Conservation (phyloP, 2,113 vertebrate species). For the Pangasianodon hypophthalmus region DNA sequence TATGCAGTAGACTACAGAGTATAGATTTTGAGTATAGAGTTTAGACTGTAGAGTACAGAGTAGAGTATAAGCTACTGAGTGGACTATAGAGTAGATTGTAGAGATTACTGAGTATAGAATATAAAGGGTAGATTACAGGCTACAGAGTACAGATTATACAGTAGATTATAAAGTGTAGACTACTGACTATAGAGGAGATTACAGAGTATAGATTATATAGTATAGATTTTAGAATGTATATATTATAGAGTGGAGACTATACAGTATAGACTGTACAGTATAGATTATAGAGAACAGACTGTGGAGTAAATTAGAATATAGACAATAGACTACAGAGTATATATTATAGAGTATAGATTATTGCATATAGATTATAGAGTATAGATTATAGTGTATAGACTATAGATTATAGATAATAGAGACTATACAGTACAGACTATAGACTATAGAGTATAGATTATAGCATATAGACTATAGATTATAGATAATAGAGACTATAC, state of each 20-base stretch:
- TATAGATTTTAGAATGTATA: background rate
- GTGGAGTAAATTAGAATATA: background rate
- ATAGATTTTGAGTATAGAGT: background rate
- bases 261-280: background rate
- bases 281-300: background rate
- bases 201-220: background rate
- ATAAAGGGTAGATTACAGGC: background rate
- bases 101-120: no score
- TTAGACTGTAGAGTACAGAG: background rate
- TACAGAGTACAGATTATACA: background rate
- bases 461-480: no score
- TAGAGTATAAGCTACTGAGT: no score
- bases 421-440: background rate
- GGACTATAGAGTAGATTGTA: no score
- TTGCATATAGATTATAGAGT: background rate
- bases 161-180: background rate
- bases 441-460: background rate
- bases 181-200: background rate
- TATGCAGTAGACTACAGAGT: background rate
- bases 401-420: background rate
- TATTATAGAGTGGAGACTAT: background rate
- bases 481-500: no score
- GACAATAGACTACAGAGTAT: background rate
- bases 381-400: background rate
- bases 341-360: background rate